Evolutionary conservation across 2,797 vertebrate genomes (phyloP), one percentile per base, ranked within the genome.

Genomic region (Bothrops alternatus): DNA sequence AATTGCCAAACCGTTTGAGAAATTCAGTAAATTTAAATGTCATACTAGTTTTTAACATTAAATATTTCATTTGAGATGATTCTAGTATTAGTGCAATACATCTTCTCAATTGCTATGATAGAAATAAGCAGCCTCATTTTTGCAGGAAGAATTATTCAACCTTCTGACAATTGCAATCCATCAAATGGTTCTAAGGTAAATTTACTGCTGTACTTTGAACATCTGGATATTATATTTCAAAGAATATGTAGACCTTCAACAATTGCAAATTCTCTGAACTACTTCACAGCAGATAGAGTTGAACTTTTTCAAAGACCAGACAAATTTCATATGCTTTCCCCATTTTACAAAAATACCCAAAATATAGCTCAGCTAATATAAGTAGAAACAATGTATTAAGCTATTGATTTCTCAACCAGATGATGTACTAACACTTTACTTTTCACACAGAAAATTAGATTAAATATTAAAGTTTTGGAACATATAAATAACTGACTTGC

Each of bases 401-500:
- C 53, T 88, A 58, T 69, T 60, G 14, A 0, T 2, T 82, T 1
- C 55, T 50, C 11, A 26, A 63, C 56, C 26, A 87, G 89, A n/a
- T 61, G 11, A 89, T 56, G 86, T 37, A 91, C 73, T 6, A 42
- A 89, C 26, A 57, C 0, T 0, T 12, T 90, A 86, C 3, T 93
- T 93, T 92, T 93, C 13, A 63, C 32, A 0, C 18, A 61, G 90
- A 93, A 11, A 57, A 87, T 95, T 94, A 92, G 50, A 93, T 78
- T 47, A 94, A 95, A 95, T 94, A 94, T 53, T 86, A 7, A 89
- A 87, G 25, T n/a, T 11, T 89, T 93, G 91, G 50, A 78, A 26
- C 32, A 91, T 26, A 82, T 91, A 93, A 95, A 90, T 87, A 95
- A 97, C 37, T 94, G 87, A 42, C 73, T 32, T 53, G 90, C 89